Conservation (phyloP, 2,113 vertebrate species). For the Deroptyus accipitrinus region DNA sequence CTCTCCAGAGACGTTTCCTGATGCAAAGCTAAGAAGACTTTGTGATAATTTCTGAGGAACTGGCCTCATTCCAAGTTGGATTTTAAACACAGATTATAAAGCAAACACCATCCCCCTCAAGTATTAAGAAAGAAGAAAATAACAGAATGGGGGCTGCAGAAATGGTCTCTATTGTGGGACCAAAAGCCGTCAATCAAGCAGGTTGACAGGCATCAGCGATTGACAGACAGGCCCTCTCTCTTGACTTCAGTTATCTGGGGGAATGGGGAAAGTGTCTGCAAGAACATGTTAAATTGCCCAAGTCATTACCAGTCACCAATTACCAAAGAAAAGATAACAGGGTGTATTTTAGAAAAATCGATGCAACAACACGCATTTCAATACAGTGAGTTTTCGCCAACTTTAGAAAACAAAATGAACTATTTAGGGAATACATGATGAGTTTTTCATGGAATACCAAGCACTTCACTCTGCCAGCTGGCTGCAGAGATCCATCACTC, state of each 20-base stretch:
- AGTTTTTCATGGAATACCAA: slow-evolving; percentile 76
- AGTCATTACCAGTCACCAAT: slow-evolving; percentile 95
- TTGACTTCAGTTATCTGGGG: slow-evolving; percentile 86
- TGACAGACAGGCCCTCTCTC: slow-evolving; percentile 82
- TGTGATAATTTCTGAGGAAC: slow-evolving; percentile 79
- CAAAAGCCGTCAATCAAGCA: slow-evolving; percentile 89
- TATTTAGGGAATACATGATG: slow-evolving; percentile 80
- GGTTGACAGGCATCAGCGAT: slow-evolving; percentile 84
- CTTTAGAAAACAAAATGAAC: slow-evolving; percentile 84
- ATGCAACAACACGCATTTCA: slow-evolving; percentile 85
- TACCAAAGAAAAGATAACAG: slow-evolving; percentile 92
- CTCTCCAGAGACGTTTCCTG: slow-evolving; percentile 74
- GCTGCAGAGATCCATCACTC: slow-evolving; percentile 72
- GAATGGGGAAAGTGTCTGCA: slow-evolving; percentile 84
- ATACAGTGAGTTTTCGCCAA: slow-evolving; percentile 80
- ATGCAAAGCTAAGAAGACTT: slow-evolving; percentile 80
- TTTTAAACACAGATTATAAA: slow-evolving; percentile 85
- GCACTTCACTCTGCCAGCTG: slow-evolving; percentile 31
- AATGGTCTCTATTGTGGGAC: slow-evolving; percentile 85
- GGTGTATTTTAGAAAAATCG: slow-evolving; percentile 87
- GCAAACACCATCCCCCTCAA: slow-evolving; percentile 82
- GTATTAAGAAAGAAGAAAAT: slow-evolving; percentile 78
- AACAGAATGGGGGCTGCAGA: slow-evolving; percentile 77
- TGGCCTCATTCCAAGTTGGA: slow-evolving; percentile 79
- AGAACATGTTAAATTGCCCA: slow-evolving; percentile 89